Conservation (phyloP, 1,140 invertebrate genomes). For the Atta cephalotes region DNA sequence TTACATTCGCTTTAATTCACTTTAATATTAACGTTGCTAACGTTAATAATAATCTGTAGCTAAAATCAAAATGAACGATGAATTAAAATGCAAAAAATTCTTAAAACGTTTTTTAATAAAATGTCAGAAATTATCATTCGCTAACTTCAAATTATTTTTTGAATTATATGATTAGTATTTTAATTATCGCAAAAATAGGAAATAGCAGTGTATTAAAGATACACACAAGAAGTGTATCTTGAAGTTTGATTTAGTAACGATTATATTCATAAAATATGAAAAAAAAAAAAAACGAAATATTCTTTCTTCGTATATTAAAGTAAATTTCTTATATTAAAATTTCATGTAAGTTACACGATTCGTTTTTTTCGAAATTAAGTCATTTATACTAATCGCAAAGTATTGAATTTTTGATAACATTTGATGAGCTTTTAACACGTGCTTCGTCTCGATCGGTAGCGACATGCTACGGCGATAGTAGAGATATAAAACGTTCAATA, state of each 20-base stretch:
- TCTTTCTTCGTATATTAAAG: not conserved
- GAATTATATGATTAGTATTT: not conserved
- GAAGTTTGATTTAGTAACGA: not conserved
- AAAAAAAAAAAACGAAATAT: not conserved
- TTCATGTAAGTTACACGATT: not conserved
- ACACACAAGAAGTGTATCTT: not conserved
- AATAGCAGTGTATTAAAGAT: not conserved
- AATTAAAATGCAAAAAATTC: not conserved
- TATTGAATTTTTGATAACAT: conserved; percentile 13
- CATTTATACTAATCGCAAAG: not conserved
- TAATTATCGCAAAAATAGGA: conserved; percentile 20
- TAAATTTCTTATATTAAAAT: too few species aligned
- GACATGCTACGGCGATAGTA: not conserved
- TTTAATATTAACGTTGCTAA: not conserved
- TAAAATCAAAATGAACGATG: not conserved
- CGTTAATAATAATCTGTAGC: not conserved
- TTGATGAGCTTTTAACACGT: conserved; percentile 1
- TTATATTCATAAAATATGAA: not conserved
- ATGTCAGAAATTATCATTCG: not conserved
- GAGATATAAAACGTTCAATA: conserved; percentile 22
- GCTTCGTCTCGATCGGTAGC: not conserved
- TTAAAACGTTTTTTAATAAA: not conserved
- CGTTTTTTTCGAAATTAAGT: not conserved
- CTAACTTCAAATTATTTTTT: not conserved
- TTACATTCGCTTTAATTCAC: not conserved